Base-by-base conservation (phyloP, 1,140 invertebrate species). In the Magallana angulata region DNA sequence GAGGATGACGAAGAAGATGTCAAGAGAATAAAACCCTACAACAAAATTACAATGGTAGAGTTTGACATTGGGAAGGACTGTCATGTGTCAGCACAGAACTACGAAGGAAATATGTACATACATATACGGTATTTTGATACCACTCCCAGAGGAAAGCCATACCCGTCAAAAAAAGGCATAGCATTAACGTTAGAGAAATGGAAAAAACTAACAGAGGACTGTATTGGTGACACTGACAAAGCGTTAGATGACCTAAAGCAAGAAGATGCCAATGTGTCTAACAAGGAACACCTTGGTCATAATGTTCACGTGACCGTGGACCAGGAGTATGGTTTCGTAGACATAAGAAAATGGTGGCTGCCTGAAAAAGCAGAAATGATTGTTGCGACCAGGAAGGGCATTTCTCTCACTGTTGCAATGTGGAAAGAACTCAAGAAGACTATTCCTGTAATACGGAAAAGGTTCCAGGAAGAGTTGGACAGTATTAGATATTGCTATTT, bases 301-400 rank as follows among this genome's bases (percentile, higher is more conserved):
- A 71, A 71, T 18, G 30, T 71, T 11, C 30, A 18, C 12, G 64
- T 71, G 3, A 71, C 64, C 16, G 24, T 71, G 30, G 24, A 71
- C 36, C 24, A 71, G 30, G 64, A 24, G 11, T 71, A 71, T 30
- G 30, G 18, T 18, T 71, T 18, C 18, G 64, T 36, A 71, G 64
- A 71, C 64, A 71, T 71, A 71, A 71, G 64, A 24, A 71, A 71
- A 71, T 71, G 64, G 64, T 71, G 64, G 64, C 4, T 18, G 7
- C 64, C 64, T 24, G 18, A 71, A 71, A 71, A 71, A 11, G 18
- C 64, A 24, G 3, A 8, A 71, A 24, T 24, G 7, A 8, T 71
- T 18, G 11, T 71, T 18, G 18, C 18, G 1, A 71, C 64, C 18
- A 71, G 8, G n/a, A 71, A 71, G 18, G 64, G 64, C 6, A 71